Evolutionary conservation across 2,888 invertebrate species (phyloP).

Genomic region (Pyrrhosoma nymphula): DNA sequence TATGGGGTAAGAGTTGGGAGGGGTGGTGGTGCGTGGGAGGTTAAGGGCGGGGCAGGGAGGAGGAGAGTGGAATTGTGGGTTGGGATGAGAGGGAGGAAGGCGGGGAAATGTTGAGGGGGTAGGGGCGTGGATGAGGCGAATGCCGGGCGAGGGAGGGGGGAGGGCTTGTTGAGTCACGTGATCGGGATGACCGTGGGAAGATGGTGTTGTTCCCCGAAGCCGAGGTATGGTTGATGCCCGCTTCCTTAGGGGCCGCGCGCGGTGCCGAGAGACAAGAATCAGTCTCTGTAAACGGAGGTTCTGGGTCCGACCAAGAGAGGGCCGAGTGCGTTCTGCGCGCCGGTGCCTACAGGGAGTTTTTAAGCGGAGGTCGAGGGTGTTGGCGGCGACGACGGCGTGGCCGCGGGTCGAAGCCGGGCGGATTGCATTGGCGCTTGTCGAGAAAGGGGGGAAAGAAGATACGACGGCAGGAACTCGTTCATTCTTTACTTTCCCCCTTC

Average conservation of each 20-base stretch:
- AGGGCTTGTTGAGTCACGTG: constrained; percentile 64
- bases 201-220: constrained; percentile 54
- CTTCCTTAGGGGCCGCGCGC: not conserved
- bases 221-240: not conserved
- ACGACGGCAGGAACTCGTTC: not conserved
- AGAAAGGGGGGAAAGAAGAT: not conserved
- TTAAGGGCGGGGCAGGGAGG: constrained; percentile 30
- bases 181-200: constrained; percentile 64
- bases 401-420: not conserved
- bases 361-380: not conserved
- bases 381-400: not conserved
- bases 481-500: not conserved
- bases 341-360: not conserved
- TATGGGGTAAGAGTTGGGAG: not conserved
- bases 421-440: not conserved
- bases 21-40: not conserved
- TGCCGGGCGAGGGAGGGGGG: not conserved
- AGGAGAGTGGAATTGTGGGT: not conserved
- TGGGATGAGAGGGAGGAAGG: not conserved
- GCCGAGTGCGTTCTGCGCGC: constrained; percentile 19
- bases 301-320: constrained; percentile 54
- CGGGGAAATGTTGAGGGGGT: not conserved
- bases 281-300: constrained; percentile 29
- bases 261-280: constrained; percentile 20
- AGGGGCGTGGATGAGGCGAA: not conserved